These are phyloP conservation scores for Lates calcarifer DNA, from an alignment of 2,113 vertebrate species.

Conservation along the genomic window DNA sequence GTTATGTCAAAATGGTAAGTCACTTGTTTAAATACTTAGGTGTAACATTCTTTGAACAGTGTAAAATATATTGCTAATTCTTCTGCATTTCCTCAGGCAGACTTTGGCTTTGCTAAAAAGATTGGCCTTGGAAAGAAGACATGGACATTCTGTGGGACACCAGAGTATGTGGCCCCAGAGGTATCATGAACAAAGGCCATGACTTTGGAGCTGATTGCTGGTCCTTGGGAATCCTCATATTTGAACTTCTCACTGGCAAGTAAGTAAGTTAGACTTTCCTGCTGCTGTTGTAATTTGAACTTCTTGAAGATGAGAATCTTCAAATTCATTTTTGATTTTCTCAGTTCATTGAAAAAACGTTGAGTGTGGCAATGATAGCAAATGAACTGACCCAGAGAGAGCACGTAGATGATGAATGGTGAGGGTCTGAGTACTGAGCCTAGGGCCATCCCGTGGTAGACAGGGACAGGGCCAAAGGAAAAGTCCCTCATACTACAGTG, in stretches of 20 bases:
- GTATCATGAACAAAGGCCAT: slow-evolving; percentile 87
- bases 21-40: neutral
- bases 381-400: neutral
- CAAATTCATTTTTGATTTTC: neutral
- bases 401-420: neutral
- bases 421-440: no score
- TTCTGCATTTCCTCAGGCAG: slow-evolving; percentile 69
- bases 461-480: no score
- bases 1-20: slow-evolving; percentile 85
- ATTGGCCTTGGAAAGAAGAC: slow-evolving; percentile 86
- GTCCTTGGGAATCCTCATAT: slow-evolving; percentile 86
- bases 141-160: slow-evolving; percentile 88
- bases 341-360: no score
- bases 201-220: slow-evolving; percentile 87
- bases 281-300: neutral
- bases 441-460: no score
- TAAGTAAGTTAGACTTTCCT: slow-evolving; percentile 49
- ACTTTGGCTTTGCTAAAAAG: slow-evolving; percentile 87
- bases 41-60: neutral
- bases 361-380: neutral
- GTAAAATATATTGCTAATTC: neutral
- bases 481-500: no score
- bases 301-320: neutral
- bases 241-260: slow-evolving; percentile 86
- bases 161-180: slow-evolving; percentile 87